These are phyloP conservation scores for Mormyrus hasselquistii DNA, from an alignment of 2,797 vertebrate species.

Conservation along the genomic window DNA sequence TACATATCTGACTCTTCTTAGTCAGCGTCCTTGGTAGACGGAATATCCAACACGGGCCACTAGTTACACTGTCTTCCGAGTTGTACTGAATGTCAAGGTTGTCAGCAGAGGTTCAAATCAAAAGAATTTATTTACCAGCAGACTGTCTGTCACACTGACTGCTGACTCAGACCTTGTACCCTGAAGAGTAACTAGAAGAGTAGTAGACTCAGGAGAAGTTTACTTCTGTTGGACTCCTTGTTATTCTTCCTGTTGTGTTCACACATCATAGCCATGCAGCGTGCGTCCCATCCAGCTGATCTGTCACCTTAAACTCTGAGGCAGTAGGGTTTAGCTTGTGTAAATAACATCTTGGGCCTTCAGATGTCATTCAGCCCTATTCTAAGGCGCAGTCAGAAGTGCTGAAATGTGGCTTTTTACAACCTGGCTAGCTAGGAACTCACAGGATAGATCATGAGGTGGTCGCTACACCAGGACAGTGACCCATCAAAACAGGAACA, in stretches of 20 bases:
- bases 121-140: background rate
- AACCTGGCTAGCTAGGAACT: background rate
- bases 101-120: background rate
- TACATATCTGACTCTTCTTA: background rate
- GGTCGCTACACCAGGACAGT: background rate
- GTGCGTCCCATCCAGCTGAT: background rate
- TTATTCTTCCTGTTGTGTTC: background rate
- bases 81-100: background rate
- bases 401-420: background rate
- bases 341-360: background rate
- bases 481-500: background rate
- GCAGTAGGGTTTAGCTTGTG: background rate
- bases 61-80: background rate
- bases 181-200: background rate
- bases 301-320: background rate
- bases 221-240: background rate
- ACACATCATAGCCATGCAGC: background rate
- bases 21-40: background rate
- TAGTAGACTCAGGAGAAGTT: background rate
- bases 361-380: background rate
- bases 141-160: background rate
- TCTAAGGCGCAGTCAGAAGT: background rate
- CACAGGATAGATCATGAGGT: background rate
- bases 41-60: background rate
- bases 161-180: background rate